Base-by-base conservation (phyloP, 2,113 vertebrate species). In the Maccullochella peelii region DNA sequence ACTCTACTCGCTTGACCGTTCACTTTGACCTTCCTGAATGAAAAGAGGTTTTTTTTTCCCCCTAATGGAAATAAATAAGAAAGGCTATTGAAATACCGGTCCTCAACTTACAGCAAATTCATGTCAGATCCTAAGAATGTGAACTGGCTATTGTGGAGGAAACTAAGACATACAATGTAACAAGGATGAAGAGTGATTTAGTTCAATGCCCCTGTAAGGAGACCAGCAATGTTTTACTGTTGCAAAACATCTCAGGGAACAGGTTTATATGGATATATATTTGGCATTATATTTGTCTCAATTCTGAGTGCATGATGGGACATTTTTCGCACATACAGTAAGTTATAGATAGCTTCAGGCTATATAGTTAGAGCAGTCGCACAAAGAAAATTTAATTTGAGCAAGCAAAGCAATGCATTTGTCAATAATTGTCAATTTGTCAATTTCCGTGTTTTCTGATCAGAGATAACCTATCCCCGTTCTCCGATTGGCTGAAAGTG, bases 1-100 rank as follows among this genome's bases (percentile, higher is more conserved):
- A 42, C 82, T 72, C 23, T 49, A 27, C 23, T 42, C 8, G 6
- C 62, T 74, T 76, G 61, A 77, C 73, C 63, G 6, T 54, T 86
- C 12, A 78, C 62, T 58, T 25, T 71, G 52, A 86, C 84, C 80
- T 81, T 67, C 25, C 63, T 30, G 40, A 14, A 70, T 40, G 18
- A 54, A 83, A 66, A 63, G 33, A 33, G 33, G n/a, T 21, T 3
- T 7, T 3, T 42, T 47, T 77, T n/a, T 15, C 11, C 4, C 11
- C 58, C 8, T 1, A 21, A 15, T 38, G 23, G 11, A 57, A 57
- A 62, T 18, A 23, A 44, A 44, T 10, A 16, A 52, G 15, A 63
- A 25, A 54, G 23, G 10, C 1, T 33, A 12, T 16, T 40, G 14
- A 4, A 33, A 33, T 33, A 33, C 27, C 2, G 33, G 20, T 59